These are phyloP conservation scores for Cordilura impudica DNA, from an alignment of 2,888 invertebrate genomes.

Conservation along the genomic window DNA sequence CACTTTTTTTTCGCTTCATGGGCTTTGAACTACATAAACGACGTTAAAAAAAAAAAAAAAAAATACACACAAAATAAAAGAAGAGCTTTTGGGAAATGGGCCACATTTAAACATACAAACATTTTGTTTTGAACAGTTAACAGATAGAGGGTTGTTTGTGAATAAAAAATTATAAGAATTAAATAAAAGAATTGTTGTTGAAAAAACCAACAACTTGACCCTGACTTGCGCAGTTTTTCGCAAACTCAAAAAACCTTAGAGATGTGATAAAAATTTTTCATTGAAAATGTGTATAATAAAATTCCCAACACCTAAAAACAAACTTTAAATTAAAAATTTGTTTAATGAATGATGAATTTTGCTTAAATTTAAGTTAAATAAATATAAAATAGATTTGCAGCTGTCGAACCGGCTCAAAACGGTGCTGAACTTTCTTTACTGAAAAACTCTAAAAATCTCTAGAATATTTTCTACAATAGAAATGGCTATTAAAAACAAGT, in stretches of 20 bases:
- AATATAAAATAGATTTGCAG: no score
- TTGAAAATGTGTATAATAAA: slow-evolving; percentile 47
- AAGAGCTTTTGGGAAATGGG: slow-evolving; percentile 53
- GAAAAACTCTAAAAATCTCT: no score
- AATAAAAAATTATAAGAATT: slow-evolving; percentile 23
- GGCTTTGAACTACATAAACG: slow-evolving; percentile 35
- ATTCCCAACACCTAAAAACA: slow-evolving; percentile 31
- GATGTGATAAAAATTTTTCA: slow-evolving; percentile 3
- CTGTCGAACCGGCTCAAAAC: background rate
- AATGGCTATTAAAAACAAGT: no score
- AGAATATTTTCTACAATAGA: no score
- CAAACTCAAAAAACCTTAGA: slow-evolving; percentile 19
- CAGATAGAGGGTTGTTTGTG: slow-evolving; percentile 55
- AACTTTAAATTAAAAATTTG: slow-evolving; percentile 21
- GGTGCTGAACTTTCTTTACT: no score
- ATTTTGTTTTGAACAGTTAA: slow-evolving; percentile 29
- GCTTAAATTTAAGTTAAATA: background rate
- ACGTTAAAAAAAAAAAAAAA: no score
- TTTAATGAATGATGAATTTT: background rate
- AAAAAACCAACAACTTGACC: slow-evolving; percentile 68
- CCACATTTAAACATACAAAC: slow-evolving; percentile 36
- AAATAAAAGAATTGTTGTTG: slow-evolving; percentile 31
- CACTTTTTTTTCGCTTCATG: background rate
- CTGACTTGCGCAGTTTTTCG: slow-evolving; percentile 74
- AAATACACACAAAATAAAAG: slow-evolving; percentile 12